Percentiles rank a stretch among this genome's conserved stretches.
Conservation (phyloP, 2,113 vertebrate genomes). For the Microtus montanus region DNA sequence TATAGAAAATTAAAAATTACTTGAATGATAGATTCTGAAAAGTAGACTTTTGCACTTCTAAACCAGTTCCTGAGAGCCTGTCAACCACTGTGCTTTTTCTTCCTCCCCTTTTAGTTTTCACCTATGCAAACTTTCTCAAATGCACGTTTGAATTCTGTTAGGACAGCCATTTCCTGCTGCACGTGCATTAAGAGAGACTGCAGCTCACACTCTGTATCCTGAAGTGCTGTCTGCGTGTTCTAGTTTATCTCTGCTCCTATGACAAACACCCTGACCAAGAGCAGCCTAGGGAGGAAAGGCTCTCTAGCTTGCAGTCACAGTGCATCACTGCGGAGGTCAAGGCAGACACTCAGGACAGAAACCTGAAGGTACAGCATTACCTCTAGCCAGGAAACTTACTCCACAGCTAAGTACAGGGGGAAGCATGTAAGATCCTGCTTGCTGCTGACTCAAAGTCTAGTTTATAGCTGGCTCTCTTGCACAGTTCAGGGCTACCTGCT, state of each 20-base stretch:
- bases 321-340: neutral
- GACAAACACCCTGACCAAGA: neutral
- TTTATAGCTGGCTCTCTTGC: neutral
- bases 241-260: neutral
- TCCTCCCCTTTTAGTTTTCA: neutral
- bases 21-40: constrained; percentile 36
- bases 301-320: neutral
- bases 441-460: neutral
- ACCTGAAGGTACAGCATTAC: neutral
- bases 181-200: neutral
- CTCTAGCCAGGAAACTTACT: neutral
- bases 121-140: neutral
- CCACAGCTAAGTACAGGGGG: neutral
- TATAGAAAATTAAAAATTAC: neutral
- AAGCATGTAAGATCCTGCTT: neutral
- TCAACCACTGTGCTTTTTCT: neutral
- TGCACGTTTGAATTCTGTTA: neutral
- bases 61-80: too few species aligned
- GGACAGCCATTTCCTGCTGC: neutral
- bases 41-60: neutral
- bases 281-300: neutral
- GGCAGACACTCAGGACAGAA: neutral
- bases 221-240: neutral
- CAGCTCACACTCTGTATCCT: neutral
- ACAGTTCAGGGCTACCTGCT: neutral